phyloP scores from a whole-genome alignment of 2,888 invertebrate species.

The Lasioglossum oenotherae region DNA sequence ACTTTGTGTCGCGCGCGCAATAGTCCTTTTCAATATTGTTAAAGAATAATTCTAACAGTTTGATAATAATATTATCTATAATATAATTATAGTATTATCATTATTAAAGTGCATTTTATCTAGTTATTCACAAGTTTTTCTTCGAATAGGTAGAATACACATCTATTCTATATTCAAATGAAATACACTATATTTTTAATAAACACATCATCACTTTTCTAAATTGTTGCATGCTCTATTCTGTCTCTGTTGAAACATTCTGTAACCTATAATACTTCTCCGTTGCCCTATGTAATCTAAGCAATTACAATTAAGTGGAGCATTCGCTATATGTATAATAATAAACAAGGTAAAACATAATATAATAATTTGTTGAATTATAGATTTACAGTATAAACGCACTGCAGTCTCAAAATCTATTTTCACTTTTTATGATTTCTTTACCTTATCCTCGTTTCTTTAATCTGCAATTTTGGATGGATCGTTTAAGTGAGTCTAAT shows the following conservation, averaged over 20 bases:
- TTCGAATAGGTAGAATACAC: background rate
- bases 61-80: background rate
- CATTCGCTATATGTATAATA: slow-evolving; percentile 11
- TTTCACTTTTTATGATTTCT: slow-evolving; percentile 3
- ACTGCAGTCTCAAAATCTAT: slow-evolving; percentile 23
- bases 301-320: background rate
- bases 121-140: slow-evolving; percentile 5
- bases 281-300: slow-evolving; percentile 12
- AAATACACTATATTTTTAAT: background rate
- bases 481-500: slow-evolving; percentile 19
- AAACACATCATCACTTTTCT: slow-evolving; percentile 16
- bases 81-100: background rate
- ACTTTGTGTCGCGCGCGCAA: background rate
- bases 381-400: slow-evolving; percentile 1
- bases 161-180: background rate
- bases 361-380: slow-evolving; percentile 8
- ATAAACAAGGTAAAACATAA: slow-evolving; percentile 3
- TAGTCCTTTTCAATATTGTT: background rate
- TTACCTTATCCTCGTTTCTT: slow-evolving; percentile 50
- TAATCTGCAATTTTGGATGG: slow-evolving; percentile 52
- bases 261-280: background rate
- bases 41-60: background rate
- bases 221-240: slow-evolving; percentile 42
- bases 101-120: background rate
- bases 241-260: slow-evolving; percentile 1